Base-by-base conservation (phyloP, 1,140 invertebrate species). In the Sipha flava region DNA sequence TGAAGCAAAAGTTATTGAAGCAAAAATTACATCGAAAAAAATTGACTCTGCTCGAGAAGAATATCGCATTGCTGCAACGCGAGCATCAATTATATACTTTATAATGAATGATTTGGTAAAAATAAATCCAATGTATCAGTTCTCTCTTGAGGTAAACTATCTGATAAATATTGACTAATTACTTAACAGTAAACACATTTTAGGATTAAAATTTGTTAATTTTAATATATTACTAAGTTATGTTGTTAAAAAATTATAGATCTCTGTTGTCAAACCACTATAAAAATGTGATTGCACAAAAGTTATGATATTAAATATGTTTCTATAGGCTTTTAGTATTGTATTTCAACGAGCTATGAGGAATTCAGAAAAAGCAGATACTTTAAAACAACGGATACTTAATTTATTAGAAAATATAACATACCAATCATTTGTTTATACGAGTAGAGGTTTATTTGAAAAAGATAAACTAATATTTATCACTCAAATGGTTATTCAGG, bases 121-220 rank as follows among this genome's bases (percentile, higher is more conserved):
- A 85, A 97, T 98, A 80, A 96, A 98, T 86, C 94, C 93, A 64
- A 95, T 98, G 82, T 98, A 98, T 86, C 95, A 98, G 84, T 98
- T 98, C 87, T 98, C 95, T 0, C 85, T 98, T 40, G 97, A 98
- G 86, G 88, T 89, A 83, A 83, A 64, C 21, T 40, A 40, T 59
- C 70, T 75, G 66, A 49, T 29, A 23, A 49, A 40, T n/a, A 57
- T 29, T 43, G 2, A 5, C 4, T 37, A 40, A 68, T 47, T 14
- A 3, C 23, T 40, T 59, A 18, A 64, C 5, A 40, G 31, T 10
- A 1, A n/a, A 21, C 40, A n/a, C n/a, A n/a, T n/a, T n/a, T n/a
- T n/a, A n/a, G n/a, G n/a, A n/a, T n/a, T n/a, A n/a, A n/a, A n/a
- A n/a, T n/a, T n/a, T n/a, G n/a, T n/a, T n/a, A n/a, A n/a, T n/a